Percentiles rank a stretch among this genome's conserved stretches.
phyloP scores from a whole-genome alignment of 2,113 vertebrate species.

The Aegypius monachus region DNA sequence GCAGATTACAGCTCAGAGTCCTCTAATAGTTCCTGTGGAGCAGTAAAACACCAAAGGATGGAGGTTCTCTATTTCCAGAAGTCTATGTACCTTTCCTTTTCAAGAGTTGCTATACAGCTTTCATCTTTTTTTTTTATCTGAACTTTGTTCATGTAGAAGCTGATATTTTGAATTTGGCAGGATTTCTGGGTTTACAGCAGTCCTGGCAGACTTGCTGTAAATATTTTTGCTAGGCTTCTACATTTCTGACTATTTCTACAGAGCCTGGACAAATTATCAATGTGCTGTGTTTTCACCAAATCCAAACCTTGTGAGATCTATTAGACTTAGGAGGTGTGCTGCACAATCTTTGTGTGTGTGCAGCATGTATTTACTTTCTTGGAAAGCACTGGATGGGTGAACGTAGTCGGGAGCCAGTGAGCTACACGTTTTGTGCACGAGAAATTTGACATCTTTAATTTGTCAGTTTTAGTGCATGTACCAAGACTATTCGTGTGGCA shows the following conservation, averaged over 20 bases:
- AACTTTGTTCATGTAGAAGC: not conserved
- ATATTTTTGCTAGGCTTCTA: not conserved
- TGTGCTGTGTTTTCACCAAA: not conserved
- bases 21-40: not conserved
- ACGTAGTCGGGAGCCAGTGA: not conserved
- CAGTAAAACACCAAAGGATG: not conserved
- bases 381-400: not conserved
- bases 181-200: not conserved
- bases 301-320: not conserved
- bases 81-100: not conserved
- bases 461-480: not conserved
- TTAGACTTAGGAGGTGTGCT: too few relatives aligned
- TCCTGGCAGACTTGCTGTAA: not conserved
- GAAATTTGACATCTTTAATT: not conserved
- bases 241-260: not conserved
- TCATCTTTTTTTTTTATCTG: not conserved
- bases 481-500: not conserved
- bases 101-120: not conserved
- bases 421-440: not conserved
- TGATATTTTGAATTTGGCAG: not conserved
- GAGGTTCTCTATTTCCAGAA: not conserved
- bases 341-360: too few relatives aligned
- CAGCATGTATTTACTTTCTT: not conserved
- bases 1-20: not conserved
- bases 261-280: not conserved